These are phyloP conservation scores for Listronotus bonariensis DNA, from an alignment of 1,140 invertebrate species.

Conservation along the genomic window DNA sequence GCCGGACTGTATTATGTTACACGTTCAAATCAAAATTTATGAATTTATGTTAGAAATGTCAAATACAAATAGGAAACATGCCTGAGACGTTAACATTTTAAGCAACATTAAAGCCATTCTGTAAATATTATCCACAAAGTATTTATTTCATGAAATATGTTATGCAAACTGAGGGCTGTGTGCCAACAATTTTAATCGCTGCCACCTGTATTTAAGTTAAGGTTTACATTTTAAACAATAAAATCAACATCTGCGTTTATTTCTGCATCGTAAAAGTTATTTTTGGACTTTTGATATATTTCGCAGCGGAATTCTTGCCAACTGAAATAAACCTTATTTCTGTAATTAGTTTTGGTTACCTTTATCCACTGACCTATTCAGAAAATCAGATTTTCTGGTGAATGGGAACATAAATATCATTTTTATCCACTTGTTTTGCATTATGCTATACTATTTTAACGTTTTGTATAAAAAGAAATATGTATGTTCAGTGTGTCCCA, in stretches of 20 bases:
- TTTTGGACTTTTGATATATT: slow-evolving; percentile 19
- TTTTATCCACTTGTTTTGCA: too few relatives aligned
- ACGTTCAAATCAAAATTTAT: too few relatives aligned
- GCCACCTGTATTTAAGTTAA: slow-evolving; percentile 17
- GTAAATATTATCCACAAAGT: slow-evolving; percentile 2
- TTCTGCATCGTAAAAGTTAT: slow-evolving; percentile 25
- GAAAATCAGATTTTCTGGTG: background rate
- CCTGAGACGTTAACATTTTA: too few relatives aligned
- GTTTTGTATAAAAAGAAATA: too few relatives aligned
- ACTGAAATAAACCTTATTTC: slow-evolving; percentile 10
- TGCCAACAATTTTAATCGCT: slow-evolving; percentile 19
- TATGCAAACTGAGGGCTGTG: background rate
- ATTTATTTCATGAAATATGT: slow-evolving; percentile 8
- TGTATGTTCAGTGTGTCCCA: too few relatives aligned
- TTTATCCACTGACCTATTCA: slow-evolving; percentile 6
- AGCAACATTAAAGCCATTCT: too few relatives aligned
- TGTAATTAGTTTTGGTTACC: slow-evolving; percentile 1
- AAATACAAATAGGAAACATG: too few relatives aligned
- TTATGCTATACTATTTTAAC: too few relatives aligned
- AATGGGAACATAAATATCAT: too few relatives aligned
- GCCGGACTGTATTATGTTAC: too few relatives aligned
- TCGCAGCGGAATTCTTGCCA: slow-evolving; percentile 11
- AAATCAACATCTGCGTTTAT: slow-evolving; percentile 21
- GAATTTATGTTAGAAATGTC: too few relatives aligned
- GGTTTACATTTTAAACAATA: slow-evolving; percentile 28